phyloP scores from a whole-genome alignment of 2,888 invertebrate genomes.

The Dyspetes luteomarginatus region DNA sequence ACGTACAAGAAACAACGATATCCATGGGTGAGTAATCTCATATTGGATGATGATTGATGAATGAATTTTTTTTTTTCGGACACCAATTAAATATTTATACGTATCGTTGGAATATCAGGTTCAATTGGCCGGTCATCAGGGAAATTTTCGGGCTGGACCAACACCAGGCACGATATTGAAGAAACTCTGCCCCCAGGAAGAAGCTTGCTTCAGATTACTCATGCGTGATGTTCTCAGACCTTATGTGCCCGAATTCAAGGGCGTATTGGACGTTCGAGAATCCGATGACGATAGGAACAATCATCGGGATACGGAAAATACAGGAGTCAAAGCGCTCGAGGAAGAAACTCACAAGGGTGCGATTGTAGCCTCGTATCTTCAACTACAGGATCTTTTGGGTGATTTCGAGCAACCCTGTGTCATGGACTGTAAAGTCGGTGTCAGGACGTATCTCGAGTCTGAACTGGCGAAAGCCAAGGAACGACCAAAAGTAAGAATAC shows the following conservation, averaged over 20 bases:
- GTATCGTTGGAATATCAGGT: conserved; percentile 72
- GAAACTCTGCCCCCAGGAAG: conserved; percentile 95
- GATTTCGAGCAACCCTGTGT: conserved; percentile 97
- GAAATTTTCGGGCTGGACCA: conserved; percentile 96
- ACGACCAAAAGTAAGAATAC: conserved; percentile 91
- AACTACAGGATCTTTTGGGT: conserved; percentile 95
- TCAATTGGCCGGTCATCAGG: conserved; percentile 98
- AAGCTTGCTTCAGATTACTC: conserved; percentile 92
- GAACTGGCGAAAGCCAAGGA: conserved; percentile 97
- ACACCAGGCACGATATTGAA: conserved; percentile 97
- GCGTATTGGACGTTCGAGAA: conserved; percentile 83
- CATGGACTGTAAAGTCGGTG: conserved; percentile 98
- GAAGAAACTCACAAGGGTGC: conserved; percentile 69
- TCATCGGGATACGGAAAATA: conserved; percentile 59
- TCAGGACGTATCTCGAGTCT: conserved; percentile 96
- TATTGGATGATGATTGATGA: conserved; percentile 3
- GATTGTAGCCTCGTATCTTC: conserved; percentile 87
- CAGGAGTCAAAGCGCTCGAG: conserved; percentile 65
- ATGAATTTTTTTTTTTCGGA: not conserved
- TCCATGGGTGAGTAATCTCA: conserved; percentile 90
- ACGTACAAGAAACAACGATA: conserved; percentile 97
- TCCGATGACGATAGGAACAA: conserved; percentile 76
- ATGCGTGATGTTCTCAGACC: conserved; percentile 95
- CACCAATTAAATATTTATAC: not conserved
- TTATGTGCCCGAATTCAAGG: conserved; percentile 96